These are phyloP conservation scores for Apocheima hispidaria DNA, from an alignment of 2,888 invertebrate genomes.

Conservation along the genomic window DNA sequence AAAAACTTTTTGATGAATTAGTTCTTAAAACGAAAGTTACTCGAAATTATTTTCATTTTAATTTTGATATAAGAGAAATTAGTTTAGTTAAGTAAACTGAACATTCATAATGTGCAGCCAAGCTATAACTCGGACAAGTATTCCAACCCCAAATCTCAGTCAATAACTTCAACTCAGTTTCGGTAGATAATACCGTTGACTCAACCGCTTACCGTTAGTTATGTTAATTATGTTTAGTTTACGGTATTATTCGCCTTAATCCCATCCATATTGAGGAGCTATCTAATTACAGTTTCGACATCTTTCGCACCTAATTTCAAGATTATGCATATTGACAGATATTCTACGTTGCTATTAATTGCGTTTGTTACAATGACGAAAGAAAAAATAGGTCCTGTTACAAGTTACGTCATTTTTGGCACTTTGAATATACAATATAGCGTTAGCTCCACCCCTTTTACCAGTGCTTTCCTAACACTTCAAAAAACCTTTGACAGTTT, in stretches of 20 bases:
- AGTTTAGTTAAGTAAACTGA: too few relatives aligned
- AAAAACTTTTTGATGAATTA: too few relatives aligned
- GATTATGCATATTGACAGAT: constrained; percentile 45
- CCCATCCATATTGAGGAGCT: constrained; percentile 47
- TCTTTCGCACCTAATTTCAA: constrained; percentile 47
- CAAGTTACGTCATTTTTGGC: too few relatives aligned
- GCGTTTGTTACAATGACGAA: constrained; percentile 9
- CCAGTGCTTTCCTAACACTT: too few relatives aligned
- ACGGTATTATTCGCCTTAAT: constrained; percentile 41
- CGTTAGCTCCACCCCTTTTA: too few relatives aligned
- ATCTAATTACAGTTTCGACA: constrained; percentile 46
- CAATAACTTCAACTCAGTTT: constrained; percentile 42
- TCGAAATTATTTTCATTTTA: too few relatives aligned
- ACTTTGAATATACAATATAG: too few relatives aligned
- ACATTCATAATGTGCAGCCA: not conserved
- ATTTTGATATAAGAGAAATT: too few relatives aligned
- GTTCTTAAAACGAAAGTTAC: too few relatives aligned
- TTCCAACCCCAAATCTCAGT: not conserved
- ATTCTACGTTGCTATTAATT: constrained; percentile 29
- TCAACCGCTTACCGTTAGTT: constrained; percentile 48
- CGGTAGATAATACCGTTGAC: constrained; percentile 44
- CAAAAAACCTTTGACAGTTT: too few relatives aligned
- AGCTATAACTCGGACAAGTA: not conserved
- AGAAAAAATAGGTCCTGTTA: too few relatives aligned
- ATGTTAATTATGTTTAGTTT: constrained; percentile 47